phyloP scores from a whole-genome alignment of 2,888 invertebrate genomes.

The Lymantria dispar region DNA sequence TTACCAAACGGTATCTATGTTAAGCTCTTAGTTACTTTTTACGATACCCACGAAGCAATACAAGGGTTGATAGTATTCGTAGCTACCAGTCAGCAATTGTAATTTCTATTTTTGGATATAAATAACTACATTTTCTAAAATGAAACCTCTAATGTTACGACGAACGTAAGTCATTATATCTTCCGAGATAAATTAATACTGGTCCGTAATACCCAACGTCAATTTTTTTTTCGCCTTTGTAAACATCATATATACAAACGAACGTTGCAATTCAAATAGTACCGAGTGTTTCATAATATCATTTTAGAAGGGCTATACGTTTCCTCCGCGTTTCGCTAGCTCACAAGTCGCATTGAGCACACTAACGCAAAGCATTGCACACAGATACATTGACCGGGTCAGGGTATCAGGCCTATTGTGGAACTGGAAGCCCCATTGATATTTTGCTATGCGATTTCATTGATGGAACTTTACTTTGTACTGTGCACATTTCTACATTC shows the following conservation, averaged over 20 bases:
- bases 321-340: conserved; percentile 21
- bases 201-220: background rate
- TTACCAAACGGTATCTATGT: no score
- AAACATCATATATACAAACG: background rate
- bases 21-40: no score
- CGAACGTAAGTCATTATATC: no score
- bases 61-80: no score
- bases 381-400: conserved; percentile 67
- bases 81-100: no score
- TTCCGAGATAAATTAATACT: no score
- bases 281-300: conserved; percentile 9
- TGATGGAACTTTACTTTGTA: conserved; percentile 50
- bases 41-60: no score
- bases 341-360: conserved; percentile 16
- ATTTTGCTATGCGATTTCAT: conserved; percentile 72
- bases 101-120: no score
- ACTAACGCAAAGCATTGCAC: conserved; percentile 48
- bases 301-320: conserved; percentile 26
- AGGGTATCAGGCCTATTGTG: conserved; percentile 70
- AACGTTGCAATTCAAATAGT: conserved; percentile 11
- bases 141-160: no score
- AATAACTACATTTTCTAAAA: no score
- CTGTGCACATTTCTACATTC: conserved; percentile 5
- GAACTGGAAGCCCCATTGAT: conserved; percentile 74
- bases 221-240: background rate